Conservation (phyloP, 2,888 invertebrate genomes). For the Tortrix viridana region DNA sequence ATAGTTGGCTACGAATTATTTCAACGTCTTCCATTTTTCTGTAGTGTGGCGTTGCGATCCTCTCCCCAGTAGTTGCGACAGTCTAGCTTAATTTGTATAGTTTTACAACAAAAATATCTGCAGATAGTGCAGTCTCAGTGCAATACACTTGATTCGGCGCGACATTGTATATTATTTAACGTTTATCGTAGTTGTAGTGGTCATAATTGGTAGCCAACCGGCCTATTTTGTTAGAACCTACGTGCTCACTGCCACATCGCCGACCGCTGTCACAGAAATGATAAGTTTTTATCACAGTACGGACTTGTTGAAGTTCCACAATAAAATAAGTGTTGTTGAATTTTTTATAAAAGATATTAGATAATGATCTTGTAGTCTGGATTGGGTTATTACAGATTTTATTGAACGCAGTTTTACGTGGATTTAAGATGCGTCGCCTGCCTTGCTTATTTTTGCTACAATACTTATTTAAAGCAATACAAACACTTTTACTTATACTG, state of each 20-base stretch:
- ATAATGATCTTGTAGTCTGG: slow-evolving; percentile 84
- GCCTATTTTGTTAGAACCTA: slow-evolving; percentile 69
- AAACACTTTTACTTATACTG: slow-evolving; percentile 68
- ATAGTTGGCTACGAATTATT: slow-evolving; percentile 83
- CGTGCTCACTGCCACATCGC: slow-evolving; percentile 78
- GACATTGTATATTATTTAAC: slow-evolving; percentile 63
- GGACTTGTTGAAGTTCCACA: slow-evolving; percentile 81
- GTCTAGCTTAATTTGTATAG: slow-evolving; percentile 55
- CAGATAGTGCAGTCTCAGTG: slow-evolving; percentile 73
- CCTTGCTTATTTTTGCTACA: slow-evolving; percentile 78
- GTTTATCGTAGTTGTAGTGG: slow-evolving; percentile 56
- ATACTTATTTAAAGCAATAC: slow-evolving; percentile 71
- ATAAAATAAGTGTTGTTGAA: slow-evolving; percentile 83
- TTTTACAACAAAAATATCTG: slow-evolving; percentile 56
- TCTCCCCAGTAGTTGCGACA: slow-evolving; percentile 43
- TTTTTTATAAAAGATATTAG: slow-evolving; percentile 83
- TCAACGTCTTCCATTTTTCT: slow-evolving; percentile 78
- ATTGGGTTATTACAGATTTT: slow-evolving; percentile 82
- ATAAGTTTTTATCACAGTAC: slow-evolving; percentile 77
- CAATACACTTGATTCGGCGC: slow-evolving; percentile 74
- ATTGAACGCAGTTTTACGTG: slow-evolving; percentile 66
- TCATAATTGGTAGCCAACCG: slow-evolving; percentile 84
- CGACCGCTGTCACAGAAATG: slow-evolving; percentile 74
- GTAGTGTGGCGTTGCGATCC: slow-evolving; percentile 51
- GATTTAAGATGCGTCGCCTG: slow-evolving; percentile 63